phyloP scores from a whole-genome alignment of 2,797 vertebrate genomes.

The Rhabdophis nuchalis region DNA sequence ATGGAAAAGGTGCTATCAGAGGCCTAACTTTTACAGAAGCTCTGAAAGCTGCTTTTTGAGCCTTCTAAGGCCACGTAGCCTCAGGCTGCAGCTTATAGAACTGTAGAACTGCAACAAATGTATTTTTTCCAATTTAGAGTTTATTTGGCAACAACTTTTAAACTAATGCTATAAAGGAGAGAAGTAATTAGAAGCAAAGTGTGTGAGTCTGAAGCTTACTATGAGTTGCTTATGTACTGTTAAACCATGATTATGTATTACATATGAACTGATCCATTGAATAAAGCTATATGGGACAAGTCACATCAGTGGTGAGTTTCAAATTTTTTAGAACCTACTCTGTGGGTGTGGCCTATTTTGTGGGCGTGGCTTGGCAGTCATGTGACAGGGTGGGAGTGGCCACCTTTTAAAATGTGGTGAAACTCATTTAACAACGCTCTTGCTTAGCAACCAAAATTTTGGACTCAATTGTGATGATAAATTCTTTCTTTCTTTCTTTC shows the following conservation, averaged over 20 bases:
- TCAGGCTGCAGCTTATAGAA: neutral
- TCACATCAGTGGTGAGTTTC: too few relatives aligned
- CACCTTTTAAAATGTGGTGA: too few relatives aligned
- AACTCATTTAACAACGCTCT: too few relatives aligned
- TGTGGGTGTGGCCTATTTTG: too few relatives aligned
- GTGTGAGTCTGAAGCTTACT: neutral
- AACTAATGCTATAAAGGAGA: neutral
- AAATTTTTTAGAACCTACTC: too few relatives aligned
- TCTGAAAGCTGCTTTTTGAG: neutral
- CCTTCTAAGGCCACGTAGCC: neutral
- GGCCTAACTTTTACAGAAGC: neutral
- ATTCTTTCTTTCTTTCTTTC: too few relatives aligned
- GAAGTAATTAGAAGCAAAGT: neutral
- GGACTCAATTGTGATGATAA: too few relatives aligned
- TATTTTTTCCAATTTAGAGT: neutral
- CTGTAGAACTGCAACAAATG: neutral
- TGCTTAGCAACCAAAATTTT: too few relatives aligned
- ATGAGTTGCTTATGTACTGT: neutral
- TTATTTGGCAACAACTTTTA: neutral
- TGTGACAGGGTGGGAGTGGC: too few relatives aligned
- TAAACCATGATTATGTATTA: neutral
- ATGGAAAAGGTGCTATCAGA: neutral
- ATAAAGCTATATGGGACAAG: neutral
- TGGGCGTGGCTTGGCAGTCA: too few relatives aligned
- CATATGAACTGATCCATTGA: neutral